Base-by-base conservation (phyloP, 2,113 vertebrate species). In the Tupaia chinensis region DNA sequence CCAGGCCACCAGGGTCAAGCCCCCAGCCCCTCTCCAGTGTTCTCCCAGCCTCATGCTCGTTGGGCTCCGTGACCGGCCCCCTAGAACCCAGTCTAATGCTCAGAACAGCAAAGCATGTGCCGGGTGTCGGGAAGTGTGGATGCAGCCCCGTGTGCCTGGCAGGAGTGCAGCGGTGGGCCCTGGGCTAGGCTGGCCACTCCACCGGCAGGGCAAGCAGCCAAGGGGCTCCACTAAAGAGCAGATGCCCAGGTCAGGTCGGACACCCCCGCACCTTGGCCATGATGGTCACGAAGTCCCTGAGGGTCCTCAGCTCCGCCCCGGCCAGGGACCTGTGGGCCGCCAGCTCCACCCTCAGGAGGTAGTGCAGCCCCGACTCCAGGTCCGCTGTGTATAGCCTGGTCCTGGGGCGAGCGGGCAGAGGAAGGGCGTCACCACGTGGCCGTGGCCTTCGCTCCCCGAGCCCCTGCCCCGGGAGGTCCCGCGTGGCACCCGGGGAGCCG, bases 311-410 rank as follows among this genome's bases (percentile, higher is more conserved):
- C 98, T 99, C 98, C 6, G 98, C 98, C 87, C 99, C 99, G n/a
- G 99, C 98, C 74, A 99, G 98, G 0, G 97, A 98, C 95, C 83
- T 98, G 97, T 99, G 99, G 1, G 99, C 97, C 1, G 99, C 99
- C 32, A 99, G 98, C 97, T 99, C 99, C 3, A 99, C 99, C 9
- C 99, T 97, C 92, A 99, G 98, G 91, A 99, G 98, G 97, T 99
- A 99, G 98, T 99, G 99, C 79, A 99, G 98, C 3, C 99, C 99
- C 0, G 99, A 99, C 96, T 99, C 99, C 98, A 99, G 98, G 96
- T 99, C 99, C 0, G 99, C 99, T 22, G 98, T 98, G 98, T 99
- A 99, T 72, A 99, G 98, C 96, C 97, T 99, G 0, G 98, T 98
- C 97, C 99, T 99, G 95, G 0, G 98, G 82, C 53, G 0, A 88